These are phyloP conservation scores for Dromius quadrimaculatus DNA, from an alignment of 2,888 invertebrate species.

Conservation along the genomic window DNA sequence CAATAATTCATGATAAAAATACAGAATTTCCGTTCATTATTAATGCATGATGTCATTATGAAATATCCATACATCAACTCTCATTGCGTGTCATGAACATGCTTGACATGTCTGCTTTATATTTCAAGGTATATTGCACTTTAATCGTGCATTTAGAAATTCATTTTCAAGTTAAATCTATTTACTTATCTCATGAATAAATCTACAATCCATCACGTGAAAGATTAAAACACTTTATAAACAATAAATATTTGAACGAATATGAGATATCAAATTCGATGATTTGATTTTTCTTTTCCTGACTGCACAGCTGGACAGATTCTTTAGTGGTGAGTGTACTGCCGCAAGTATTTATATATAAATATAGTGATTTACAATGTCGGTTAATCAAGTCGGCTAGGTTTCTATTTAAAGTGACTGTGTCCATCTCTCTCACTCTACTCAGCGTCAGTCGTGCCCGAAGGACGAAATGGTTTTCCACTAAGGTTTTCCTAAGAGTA, in stretches of 20 bases:
- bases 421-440: conserved; percentile 19
- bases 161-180: neutral
- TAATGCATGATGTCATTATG: neutral
- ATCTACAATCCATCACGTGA: neutral
- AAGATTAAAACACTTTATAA: too few species aligned
- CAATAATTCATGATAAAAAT: too few species aligned
- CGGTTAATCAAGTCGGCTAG: conserved; percentile 47
- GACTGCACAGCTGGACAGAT: conserved; percentile 20
- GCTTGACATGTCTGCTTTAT: neutral
- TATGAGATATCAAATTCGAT: too few species aligned
- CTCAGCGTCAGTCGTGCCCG: conserved; percentile 5
- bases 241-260: too few species aligned
- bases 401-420: conserved; percentile 44
- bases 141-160: neutral
- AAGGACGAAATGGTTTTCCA: conserved; percentile 36
- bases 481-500: conserved; percentile 39
- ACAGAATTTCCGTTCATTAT: too few species aligned
- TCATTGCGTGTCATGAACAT: neutral
- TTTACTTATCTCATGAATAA: neutral
- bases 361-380: conserved; percentile 50
- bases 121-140: neutral
- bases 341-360: conserved; percentile 44
- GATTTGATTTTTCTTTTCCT: conserved; percentile 1
- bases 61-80: neutral
- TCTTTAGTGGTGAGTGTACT: conserved; percentile 32